A percentile compares a stretch with the other conserved stretches of the same genome.
phyloP scores from a whole-genome alignment of 2,113 vertebrate genomes.

The Protobothrops mucrosquamatus region DNA sequence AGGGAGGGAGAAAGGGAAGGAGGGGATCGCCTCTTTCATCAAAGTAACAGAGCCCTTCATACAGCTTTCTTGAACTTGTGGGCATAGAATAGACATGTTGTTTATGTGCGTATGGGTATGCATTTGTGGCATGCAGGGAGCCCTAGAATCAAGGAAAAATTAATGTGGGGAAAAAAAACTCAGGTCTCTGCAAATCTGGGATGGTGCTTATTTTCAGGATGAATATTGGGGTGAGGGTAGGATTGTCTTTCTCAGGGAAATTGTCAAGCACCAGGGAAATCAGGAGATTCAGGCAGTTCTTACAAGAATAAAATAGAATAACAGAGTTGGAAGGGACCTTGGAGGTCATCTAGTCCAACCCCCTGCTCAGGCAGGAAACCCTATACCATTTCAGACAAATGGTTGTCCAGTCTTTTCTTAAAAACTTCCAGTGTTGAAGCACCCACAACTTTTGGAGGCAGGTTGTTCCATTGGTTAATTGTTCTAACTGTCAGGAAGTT shows the following conservation, averaged over 20 bases:
- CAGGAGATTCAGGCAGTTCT: too few species aligned
- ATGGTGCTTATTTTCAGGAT: background rate
- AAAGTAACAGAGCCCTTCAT: background rate
- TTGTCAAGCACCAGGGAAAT: background rate
- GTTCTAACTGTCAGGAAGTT: too few species aligned
- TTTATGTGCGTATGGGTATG: background rate
- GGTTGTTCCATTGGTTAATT: too few species aligned
- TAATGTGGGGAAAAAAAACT: background rate
- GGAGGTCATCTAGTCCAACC: too few species aligned
- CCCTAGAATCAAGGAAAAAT: background rate
- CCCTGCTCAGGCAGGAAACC: too few species aligned
- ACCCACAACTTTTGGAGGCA: too few species aligned
- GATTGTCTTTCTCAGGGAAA: background rate
- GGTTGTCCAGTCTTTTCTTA: too few species aligned
- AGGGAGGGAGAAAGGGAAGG: background rate
- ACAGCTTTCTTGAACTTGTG: background rate
- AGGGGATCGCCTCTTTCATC: background rate
- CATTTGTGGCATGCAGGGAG: background rate
- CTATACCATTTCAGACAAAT: too few species aligned
- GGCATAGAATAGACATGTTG: background rate
- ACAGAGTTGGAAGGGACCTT: too few species aligned
- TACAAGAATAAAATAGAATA: too few species aligned
- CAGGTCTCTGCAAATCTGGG: background rate
- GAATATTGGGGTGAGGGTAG: background rate
- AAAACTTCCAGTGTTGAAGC: too few species aligned